Conservation (phyloP, 1,140 invertebrate genomes). For the Cydia strobilella region DNA sequence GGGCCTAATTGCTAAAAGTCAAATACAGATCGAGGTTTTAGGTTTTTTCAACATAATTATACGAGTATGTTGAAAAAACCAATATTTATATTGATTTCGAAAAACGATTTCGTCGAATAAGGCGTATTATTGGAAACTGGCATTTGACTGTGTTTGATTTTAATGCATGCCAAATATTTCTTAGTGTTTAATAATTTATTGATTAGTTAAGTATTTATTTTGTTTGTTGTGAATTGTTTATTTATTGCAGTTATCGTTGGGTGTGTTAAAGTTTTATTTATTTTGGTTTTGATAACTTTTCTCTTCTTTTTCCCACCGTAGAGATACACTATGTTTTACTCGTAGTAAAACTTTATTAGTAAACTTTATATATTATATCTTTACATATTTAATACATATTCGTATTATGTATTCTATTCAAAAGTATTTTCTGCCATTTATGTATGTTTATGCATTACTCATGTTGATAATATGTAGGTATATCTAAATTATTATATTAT, state of each 20-base stretch:
- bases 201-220: constrained; percentile 36
- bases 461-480: too few relatives aligned
- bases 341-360: too few relatives aligned
- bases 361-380: too few relatives aligned
- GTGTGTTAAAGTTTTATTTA: constrained; percentile 47
- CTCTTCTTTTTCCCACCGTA: constrained; percentile 35
- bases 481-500: too few relatives aligned
- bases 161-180: constrained; percentile 17
- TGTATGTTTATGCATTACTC: too few relatives aligned
- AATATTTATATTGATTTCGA: too few relatives aligned
- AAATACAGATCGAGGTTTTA: background rate
- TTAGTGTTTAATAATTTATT: constrained; percentile 34
- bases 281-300: constrained; percentile 35
- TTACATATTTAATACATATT: constrained; percentile 17
- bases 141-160: background rate
- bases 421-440: too few relatives aligned
- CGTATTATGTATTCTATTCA: too few relatives aligned
- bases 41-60: too few relatives aligned
- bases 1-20: background rate
- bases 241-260: constrained; percentile 46
- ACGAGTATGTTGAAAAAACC: too few relatives aligned
- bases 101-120: too few relatives aligned
- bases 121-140: background rate
- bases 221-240: constrained; percentile 40
- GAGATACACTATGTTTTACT: background rate